These are phyloP conservation scores for Procavia capensis DNA, from an alignment of 2,113 vertebrate genomes.

Conservation along the genomic window DNA sequence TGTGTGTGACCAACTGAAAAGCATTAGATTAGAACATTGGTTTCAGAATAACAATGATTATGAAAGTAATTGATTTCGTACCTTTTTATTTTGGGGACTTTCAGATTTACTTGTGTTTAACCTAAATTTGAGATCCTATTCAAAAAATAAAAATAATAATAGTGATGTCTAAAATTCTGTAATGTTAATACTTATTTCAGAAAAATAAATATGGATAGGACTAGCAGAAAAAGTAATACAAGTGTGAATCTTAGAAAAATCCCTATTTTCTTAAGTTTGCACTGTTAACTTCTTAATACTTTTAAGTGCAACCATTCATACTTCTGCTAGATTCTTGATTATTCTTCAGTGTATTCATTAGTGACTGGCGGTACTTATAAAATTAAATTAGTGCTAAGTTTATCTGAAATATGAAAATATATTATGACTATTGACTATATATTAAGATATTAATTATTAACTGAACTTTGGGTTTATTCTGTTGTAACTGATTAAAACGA, in stretches of 20 bases:
- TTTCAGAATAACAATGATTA: constrained; percentile 23
- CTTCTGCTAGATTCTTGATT: not conserved
- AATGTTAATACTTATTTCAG: not conserved
- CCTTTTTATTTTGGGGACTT: not conserved
- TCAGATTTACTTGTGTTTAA: not conserved
- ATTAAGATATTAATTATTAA: not conserved
- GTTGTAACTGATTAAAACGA: not conserved
- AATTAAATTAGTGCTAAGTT: not conserved
- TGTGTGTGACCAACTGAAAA: not conserved
- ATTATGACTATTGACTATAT: not conserved
- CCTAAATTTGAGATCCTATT: not conserved
- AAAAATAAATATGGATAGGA: not conserved
- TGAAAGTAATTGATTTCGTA: not conserved
- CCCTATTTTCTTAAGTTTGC: not conserved
- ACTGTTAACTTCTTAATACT: not conserved
- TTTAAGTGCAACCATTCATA: not conserved
- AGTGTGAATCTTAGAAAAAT: not conserved
- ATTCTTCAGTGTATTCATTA: not conserved
- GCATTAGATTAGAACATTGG: not conserved
- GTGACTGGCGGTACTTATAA: not conserved
- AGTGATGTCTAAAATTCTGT: not conserved
- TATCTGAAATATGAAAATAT: constrained; percentile 3
- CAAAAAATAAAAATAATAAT: constrained; percentile 28
- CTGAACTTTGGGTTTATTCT: not conserved
- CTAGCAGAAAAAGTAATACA: not conserved